A percentile compares a stretch with the other conserved stretches of the same genome.
Conservation (phyloP, 2,797 vertebrate species). For the Acanthis flammea region DNA sequence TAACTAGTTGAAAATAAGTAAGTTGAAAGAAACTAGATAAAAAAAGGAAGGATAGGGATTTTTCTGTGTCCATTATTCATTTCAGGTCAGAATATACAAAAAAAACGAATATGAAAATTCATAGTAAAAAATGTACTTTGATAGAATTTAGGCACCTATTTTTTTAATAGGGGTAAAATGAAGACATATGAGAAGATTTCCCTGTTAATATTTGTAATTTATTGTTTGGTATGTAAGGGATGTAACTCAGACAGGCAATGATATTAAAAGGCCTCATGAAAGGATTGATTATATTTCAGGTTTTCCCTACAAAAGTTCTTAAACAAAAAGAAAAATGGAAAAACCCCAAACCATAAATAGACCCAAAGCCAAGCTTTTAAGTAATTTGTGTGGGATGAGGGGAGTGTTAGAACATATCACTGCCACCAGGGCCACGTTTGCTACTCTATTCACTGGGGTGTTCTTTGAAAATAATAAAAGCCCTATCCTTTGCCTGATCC, state of each 20-base stretch:
- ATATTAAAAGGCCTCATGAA: not conserved
- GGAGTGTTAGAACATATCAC: not conserved
- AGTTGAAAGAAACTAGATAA: not conserved
- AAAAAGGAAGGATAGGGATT: not conserved
- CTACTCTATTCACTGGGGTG: not conserved
- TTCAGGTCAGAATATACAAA: not conserved
- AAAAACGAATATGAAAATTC: not conserved
- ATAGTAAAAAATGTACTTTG: not conserved
- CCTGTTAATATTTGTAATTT: not conserved
- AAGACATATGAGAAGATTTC: not conserved
- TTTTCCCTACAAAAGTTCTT: conserved; percentile 29
- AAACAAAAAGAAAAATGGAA: not conserved
- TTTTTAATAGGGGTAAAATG: not conserved
- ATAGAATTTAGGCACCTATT: not conserved
- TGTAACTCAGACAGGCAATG: not conserved
- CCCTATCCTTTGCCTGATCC: conserved; percentile 49
- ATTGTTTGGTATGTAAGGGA: not conserved
- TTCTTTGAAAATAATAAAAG: conserved; percentile 63
- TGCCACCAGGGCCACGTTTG: not conserved
- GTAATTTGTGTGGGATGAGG: conserved; percentile 5
- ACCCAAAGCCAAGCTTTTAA: not conserved
- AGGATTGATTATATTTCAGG: not conserved
- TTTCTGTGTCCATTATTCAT: not conserved
- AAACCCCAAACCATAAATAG: not conserved
- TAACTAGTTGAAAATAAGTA: not conserved